Evolutionary conservation across 1,140 invertebrate species (phyloP).

Genomic region (Oreohelix idahoensis): DNA sequence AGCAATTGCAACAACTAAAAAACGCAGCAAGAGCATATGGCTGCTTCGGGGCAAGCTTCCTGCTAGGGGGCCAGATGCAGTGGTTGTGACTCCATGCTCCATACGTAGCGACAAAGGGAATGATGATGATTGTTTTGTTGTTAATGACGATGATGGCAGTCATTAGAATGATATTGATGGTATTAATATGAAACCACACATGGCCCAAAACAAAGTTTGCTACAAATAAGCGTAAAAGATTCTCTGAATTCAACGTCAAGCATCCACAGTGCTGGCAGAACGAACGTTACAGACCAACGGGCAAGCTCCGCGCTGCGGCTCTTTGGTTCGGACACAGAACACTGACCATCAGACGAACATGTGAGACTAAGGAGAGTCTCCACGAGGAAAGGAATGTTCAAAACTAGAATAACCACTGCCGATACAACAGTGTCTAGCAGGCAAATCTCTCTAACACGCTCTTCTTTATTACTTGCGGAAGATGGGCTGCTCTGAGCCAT

Average conservation of each 20-base stretch:
- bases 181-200: not conserved
- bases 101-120: not conserved
- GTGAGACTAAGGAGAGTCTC: not conserved
- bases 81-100: not conserved
- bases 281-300: not conserved
- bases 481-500: not conserved
- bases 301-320: not conserved
- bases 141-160: no score
- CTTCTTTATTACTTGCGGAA: not conserved
- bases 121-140: not conserved
- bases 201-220: not conserved
- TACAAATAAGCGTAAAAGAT: not conserved
- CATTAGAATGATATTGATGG: no score
- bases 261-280: not conserved
- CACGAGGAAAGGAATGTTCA: not conserved
- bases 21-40: no score
- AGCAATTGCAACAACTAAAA: no score
- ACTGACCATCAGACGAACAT: not conserved
- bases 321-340: not conserved
- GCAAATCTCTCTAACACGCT: not conserved
- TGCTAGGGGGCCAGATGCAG: not conserved
- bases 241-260: conserved; percentile 21
- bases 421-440: not conserved
- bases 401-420: not conserved
- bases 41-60: not conserved